phyloP scores from a whole-genome alignment of 1,140 invertebrate genomes.

The Bombyx mandarina region DNA sequence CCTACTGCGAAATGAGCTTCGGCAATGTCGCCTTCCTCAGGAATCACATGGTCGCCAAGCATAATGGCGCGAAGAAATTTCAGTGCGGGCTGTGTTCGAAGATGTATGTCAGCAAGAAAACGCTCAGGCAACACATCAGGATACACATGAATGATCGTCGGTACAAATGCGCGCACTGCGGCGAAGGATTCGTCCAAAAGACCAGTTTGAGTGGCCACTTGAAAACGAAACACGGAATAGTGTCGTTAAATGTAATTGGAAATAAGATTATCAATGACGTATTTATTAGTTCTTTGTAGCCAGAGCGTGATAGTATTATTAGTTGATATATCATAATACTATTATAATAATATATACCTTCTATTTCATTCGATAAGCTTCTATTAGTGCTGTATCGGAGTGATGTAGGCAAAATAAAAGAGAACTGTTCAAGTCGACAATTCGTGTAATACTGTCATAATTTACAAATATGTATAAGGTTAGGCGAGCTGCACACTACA shows the following conservation, averaged over 20 bases:
- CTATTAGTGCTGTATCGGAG: too few species aligned
- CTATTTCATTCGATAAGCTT: too few species aligned
- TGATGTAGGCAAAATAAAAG: too few species aligned
- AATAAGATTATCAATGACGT: too few species aligned
- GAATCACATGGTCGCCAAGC: conserved; percentile 28
- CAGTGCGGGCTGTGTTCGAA: conserved; percentile 54
- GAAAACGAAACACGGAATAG: conserved; percentile 12
- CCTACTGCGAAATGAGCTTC: conserved; percentile 39
- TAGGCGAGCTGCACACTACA: too few species aligned
- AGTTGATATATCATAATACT: too few species aligned
- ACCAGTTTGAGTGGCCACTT: conserved; percentile 36
- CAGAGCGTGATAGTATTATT: too few species aligned
- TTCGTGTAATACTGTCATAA: too few species aligned
- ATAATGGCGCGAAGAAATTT: conserved; percentile 25
- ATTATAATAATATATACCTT: too few species aligned
- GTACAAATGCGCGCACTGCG: conserved; percentile 47
- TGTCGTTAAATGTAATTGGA: not conserved
- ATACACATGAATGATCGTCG: conserved; percentile 70
- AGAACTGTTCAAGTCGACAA: too few species aligned
- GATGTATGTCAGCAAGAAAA: conserved; percentile 55
- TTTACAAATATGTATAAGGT: too few species aligned
- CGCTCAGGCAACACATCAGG: conserved; percentile 62
- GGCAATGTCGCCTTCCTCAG: conserved; percentile 23
- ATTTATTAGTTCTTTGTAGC: too few species aligned
- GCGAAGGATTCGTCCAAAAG: conserved; percentile 15